A percentile compares a stretch with the other conserved stretches of the same genome.
Evolutionary conservation across 1,140 invertebrate genomes (phyloP).

Genomic region (Drosophila aff.): DNA sequence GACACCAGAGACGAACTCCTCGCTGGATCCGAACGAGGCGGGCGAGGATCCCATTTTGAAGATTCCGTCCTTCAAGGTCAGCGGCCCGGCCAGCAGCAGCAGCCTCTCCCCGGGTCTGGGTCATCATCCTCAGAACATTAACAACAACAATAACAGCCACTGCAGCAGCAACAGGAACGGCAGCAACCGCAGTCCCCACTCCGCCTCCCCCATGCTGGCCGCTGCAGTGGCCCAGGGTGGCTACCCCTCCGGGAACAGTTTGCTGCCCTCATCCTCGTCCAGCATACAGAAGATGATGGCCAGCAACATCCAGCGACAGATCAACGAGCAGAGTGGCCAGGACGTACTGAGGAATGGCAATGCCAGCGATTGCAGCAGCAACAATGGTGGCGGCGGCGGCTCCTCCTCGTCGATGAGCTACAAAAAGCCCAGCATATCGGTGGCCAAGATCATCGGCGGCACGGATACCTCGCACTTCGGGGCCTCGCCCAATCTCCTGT

Average conservation of each 20-base stretch:
- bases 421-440: conserved; percentile 86
- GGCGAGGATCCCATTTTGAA: conserved; percentile 91
- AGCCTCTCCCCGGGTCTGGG: conserved; percentile 84
- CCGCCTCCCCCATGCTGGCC: conserved; percentile 72
- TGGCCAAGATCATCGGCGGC: conserved; percentile 86
- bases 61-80: conserved; percentile 95
- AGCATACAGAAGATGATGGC: conserved; percentile 91
- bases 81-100: conserved; percentile 85
- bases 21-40: conserved; percentile 85
- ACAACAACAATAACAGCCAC: conserved; percentile 43
- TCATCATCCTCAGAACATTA: conserved; percentile 41
- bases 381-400: conserved; percentile 43
- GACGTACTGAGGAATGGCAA: conserved; percentile 63
- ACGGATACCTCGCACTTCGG: conserved; percentile 86
- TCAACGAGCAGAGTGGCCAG: conserved; percentile 88
- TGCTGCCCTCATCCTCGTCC: conserved; percentile 86
- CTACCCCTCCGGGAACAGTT: conserved; percentile 40
- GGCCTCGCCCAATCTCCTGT: conserved; percentile 85
- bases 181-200: conserved; percentile 74
- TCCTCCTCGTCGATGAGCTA: conserved; percentile 40
- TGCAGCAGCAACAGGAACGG: conserved; percentile 53
- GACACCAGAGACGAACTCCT: conserved; percentile 82
- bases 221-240: conserved; percentile 70
- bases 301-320: conserved; percentile 95
- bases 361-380: conserved; percentile 85